Conservation (phyloP, 2,113 vertebrate genomes). For the Rostratula benghalensis region DNA sequence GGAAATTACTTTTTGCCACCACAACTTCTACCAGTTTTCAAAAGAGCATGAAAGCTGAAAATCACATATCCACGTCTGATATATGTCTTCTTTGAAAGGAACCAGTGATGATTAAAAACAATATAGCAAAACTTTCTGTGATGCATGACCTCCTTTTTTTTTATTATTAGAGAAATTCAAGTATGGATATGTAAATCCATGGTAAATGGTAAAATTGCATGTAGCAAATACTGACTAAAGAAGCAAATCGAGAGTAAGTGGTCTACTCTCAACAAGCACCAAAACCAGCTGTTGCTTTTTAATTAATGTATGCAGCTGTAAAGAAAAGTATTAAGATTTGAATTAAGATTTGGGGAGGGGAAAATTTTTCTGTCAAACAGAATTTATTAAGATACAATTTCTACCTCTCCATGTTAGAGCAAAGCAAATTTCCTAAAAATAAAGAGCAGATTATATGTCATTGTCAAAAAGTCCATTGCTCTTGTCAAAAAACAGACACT, state of each 20-base stretch:
- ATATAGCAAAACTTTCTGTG: not conserved
- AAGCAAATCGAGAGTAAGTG: not conserved
- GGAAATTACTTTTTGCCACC: not conserved
- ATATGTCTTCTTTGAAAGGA: not conserved
- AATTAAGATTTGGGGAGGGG: not conserved
- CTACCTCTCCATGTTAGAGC: not conserved
- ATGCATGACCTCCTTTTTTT: fast-evolving
- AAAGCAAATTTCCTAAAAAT: not conserved
- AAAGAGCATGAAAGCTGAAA: not conserved
- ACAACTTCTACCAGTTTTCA: not conserved
- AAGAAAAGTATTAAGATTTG: not conserved
- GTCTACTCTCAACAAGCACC: not conserved
- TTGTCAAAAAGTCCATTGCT: not conserved
- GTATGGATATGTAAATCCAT: not conserved
- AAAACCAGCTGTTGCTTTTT: not conserved
- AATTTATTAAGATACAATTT: not conserved
- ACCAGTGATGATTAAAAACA: not conserved
- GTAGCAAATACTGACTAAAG: not conserved
- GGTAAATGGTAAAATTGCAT: not conserved
- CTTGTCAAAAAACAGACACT: not conserved
- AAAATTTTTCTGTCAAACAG: not conserved
- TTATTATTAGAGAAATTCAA: not conserved
- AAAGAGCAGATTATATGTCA: not conserved
- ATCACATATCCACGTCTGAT: not conserved
- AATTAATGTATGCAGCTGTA: not conserved